phyloP scores from a whole-genome alignment of 2,113 vertebrate genomes.

The Stomatorhinus ivindoensis region DNA sequence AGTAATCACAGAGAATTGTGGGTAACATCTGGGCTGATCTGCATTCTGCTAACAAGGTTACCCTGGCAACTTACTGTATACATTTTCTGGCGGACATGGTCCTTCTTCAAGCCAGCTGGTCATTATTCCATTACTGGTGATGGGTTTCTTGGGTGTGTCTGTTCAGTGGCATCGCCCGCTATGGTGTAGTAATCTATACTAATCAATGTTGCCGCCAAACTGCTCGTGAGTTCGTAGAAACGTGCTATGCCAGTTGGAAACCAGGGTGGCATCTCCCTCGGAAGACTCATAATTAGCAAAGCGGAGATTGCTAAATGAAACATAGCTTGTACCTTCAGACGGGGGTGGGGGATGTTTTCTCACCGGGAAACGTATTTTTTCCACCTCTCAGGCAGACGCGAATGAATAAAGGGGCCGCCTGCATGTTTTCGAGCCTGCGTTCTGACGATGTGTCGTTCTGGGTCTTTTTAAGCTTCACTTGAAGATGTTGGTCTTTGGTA shows the following conservation, averaged over 20 bases:
- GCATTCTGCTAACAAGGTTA: slow-evolving; percentile 60
- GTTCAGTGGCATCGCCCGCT: slow-evolving; percentile 13
- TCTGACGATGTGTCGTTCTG: slow-evolving; percentile 30
- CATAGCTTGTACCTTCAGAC: background rate
- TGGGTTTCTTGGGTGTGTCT: slow-evolving; percentile 45
- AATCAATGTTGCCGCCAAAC: background rate
- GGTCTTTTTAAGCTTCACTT: slow-evolving; percentile 35
- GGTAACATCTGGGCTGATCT: slow-evolving; percentile 53
- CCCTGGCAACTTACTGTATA: slow-evolving; percentile 63
- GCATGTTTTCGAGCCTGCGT: slow-evolving; percentile 41
- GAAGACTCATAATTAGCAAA: background rate
- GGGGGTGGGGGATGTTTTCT: background rate
- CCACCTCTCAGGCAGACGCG: background rate
- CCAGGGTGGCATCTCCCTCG: background rate
- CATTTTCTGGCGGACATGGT: slow-evolving; percentile 46
- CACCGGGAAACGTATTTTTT: background rate
- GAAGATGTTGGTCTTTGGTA: slow-evolving; percentile 35
- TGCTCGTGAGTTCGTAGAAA: background rate
- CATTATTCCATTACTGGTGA: slow-evolving; percentile 54
- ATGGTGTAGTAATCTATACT: background rate
- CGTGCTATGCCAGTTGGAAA: background rate
- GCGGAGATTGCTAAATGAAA: background rate
- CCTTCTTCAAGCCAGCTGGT: slow-evolving; percentile 65
- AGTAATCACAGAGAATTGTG: slow-evolving; percentile 58
- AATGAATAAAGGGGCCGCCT: background rate